Evolutionary conservation across 2,113 vertebrate species (phyloP).

Genomic region (Circaetus gallicus): DNA sequence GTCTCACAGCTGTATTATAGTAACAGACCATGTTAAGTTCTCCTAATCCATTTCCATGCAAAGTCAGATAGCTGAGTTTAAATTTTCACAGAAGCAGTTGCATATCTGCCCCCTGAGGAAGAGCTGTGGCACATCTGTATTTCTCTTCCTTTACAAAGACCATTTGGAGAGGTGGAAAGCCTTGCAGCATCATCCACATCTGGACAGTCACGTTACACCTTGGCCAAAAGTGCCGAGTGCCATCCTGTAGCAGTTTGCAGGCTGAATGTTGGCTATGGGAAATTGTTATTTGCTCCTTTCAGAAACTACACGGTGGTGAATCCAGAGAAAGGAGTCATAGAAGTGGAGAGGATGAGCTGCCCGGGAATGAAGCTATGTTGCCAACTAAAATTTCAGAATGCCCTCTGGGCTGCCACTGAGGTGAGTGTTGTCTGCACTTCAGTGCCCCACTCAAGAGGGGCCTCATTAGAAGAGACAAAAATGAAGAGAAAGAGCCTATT

Average conservation of each 20-base stretch:
- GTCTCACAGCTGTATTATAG: neutral
- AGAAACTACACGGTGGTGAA: constrained; percentile 97
- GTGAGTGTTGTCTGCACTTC: constrained; percentile 43
- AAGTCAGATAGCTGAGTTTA: neutral
- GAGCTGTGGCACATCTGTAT: neutral
- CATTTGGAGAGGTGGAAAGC: neutral
- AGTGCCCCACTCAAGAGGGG: neutral
- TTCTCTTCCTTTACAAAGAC: neutral
- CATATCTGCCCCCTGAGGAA: neutral
- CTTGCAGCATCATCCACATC: neutral
- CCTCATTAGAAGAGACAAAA: neutral
- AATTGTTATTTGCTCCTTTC: neutral
- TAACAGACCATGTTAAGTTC: neutral
- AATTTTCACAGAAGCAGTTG: neutral
- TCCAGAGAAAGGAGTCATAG: constrained; percentile 86
- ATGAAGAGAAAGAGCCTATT: neutral
- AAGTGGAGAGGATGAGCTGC: constrained; percentile 88
- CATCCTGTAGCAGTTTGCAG: rapidly evolving
- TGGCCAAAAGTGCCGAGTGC: neutral
- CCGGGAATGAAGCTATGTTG: constrained; percentile 87
- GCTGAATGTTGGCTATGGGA: neutral
- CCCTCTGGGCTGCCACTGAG: constrained; percentile 92
- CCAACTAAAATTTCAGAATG: constrained; percentile 87
- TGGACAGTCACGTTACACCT: neutral
- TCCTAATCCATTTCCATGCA: neutral